Conservation (phyloP, 2,888 invertebrate genomes). For the Cynaeus angustus region DNA sequence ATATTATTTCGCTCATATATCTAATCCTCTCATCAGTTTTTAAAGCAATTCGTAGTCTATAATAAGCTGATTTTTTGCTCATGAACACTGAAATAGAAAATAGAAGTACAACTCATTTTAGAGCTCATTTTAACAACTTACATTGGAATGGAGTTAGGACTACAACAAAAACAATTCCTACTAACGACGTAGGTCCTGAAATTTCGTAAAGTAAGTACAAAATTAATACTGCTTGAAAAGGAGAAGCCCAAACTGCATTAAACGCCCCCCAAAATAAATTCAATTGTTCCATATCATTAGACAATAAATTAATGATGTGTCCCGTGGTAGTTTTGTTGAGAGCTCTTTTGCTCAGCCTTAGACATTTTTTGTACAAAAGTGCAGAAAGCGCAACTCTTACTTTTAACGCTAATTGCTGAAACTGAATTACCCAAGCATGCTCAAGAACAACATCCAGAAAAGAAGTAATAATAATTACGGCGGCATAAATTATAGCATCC, state of each 20-base stretch:
- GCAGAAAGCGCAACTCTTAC: constrained; percentile 87
- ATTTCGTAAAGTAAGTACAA: constrained; percentile 78
- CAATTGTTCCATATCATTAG: constrained; percentile 89
- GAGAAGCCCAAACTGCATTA: constrained; percentile 85
- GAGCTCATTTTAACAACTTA: too few relatives aligned
- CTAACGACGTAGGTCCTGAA: constrained; percentile 72
- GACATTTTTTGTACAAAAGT: constrained; percentile 81
- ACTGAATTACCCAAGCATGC: constrained; percentile 90
- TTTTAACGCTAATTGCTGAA: constrained; percentile 87
- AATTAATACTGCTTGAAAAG: constrained; percentile 81
- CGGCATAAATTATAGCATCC: constrained; percentile 84
- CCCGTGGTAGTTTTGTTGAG: constrained; percentile 87
- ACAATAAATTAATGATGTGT: constrained; percentile 72
- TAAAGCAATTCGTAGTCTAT: constrained; percentile 84
- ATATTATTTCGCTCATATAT: constrained; percentile 92
- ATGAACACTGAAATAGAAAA: constrained; percentile 76
- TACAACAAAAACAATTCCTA: constrained; percentile 73
- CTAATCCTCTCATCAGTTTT: constrained; percentile 93
- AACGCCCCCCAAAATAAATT: constrained; percentile 85
- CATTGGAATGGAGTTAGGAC: constrained; percentile 69
- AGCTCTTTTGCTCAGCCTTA: constrained; percentile 82
- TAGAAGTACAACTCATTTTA: neutral
- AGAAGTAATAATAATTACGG: constrained; percentile 78
- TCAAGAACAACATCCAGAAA: neutral
- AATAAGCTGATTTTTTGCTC: constrained; percentile 82